phyloP scores from a whole-genome alignment of 2,888 invertebrate genomes.

The Magallana nippona region DNA sequence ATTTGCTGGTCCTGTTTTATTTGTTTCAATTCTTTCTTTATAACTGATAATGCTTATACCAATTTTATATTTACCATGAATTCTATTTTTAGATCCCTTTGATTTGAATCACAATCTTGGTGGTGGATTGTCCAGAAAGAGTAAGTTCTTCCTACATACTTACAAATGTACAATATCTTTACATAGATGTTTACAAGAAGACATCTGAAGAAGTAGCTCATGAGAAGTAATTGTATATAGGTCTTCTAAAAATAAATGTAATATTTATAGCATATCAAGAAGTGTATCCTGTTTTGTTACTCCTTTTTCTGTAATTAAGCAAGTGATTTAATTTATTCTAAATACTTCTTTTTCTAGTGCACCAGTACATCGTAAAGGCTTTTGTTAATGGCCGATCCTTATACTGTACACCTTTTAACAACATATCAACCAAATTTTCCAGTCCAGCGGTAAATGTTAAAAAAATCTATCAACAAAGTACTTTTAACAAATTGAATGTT shows the following conservation, averaged over 20 bases:
- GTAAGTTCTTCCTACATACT: slow-evolving; percentile 75
- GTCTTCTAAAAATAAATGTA: background rate
- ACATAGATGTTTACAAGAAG: no score
- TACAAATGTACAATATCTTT: no score
- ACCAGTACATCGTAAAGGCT: slow-evolving; percentile 80
- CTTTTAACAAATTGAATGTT: no score
- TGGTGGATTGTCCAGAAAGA: slow-evolving; percentile 82
- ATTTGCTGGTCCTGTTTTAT: no score
- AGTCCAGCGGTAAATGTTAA: slow-evolving; percentile 55
- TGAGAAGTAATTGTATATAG: background rate
- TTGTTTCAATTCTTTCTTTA: no score
- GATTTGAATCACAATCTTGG: slow-evolving; percentile 83
- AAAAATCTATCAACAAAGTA: background rate
- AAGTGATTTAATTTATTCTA: no score
- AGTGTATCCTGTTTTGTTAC: no score
- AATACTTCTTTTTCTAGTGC: slow-evolving; percentile 79
- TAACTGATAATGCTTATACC: no score
- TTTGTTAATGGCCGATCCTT: slow-evolving; percentile 78
- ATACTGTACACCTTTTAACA: slow-evolving; percentile 76
- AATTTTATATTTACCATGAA: no score
- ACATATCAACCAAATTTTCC: slow-evolving; percentile 51
- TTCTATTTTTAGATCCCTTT: slow-evolving; percentile 82
- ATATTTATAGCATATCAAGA: background rate
- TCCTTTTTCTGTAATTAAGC: no score
- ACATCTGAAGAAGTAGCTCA: slow-evolving; percentile 45